These are phyloP conservation scores for Ondatra zibethicus DNA, from an alignment of 2,113 vertebrate genomes.

Conservation along the genomic window DNA sequence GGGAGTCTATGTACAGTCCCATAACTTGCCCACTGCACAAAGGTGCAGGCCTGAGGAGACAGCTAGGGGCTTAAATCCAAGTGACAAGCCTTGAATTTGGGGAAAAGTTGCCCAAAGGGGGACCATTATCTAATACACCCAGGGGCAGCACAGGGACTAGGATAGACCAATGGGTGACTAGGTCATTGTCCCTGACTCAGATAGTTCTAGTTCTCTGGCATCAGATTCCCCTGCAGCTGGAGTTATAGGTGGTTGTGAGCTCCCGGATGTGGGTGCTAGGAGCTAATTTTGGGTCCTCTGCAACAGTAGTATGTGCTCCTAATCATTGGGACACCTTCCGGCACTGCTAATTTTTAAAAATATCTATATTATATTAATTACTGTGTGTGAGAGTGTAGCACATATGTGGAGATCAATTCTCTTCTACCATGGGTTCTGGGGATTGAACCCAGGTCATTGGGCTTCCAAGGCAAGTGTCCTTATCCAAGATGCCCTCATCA, in stretches of 20 bases:
- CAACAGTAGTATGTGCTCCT: background rate
- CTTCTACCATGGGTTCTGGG: background rate
- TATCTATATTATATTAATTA: background rate
- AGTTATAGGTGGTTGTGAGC: background rate
- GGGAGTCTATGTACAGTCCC: background rate
- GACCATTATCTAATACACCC: background rate
- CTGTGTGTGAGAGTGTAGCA: background rate
- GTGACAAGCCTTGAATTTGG: background rate
- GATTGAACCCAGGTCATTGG: background rate
- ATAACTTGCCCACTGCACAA: background rate
- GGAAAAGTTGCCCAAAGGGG: background rate
- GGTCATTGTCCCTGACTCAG: background rate
- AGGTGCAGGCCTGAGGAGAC: too few species aligned
- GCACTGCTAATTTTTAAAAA: background rate
- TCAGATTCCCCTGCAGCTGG: background rate
- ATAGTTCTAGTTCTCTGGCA: too few species aligned
- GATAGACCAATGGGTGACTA: background rate
- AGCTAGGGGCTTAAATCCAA: background rate
- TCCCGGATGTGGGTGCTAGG: background rate
- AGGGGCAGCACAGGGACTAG: background rate
- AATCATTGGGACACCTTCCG: background rate
- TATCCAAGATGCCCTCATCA: background rate
- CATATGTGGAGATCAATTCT: background rate
- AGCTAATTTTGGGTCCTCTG: background rate
- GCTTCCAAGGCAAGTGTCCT: background rate